phyloP scores from a whole-genome alignment of 1,140 invertebrate species.

The Diachasmimorpha longicaudata region DNA sequence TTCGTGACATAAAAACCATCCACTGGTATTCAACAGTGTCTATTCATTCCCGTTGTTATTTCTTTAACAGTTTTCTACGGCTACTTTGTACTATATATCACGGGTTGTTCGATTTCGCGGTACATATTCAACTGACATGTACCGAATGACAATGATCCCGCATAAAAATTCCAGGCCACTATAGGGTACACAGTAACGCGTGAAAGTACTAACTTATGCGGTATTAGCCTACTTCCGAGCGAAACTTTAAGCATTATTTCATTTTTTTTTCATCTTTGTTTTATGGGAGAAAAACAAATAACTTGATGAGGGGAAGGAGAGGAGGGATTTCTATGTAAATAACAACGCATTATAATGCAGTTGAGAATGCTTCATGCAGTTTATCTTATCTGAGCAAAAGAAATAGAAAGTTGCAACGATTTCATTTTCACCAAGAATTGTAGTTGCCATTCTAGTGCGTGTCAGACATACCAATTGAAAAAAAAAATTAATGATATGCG shows the following conservation, averaged over 20 bases:
- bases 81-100: not conserved
- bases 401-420: not conserved
- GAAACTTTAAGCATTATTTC: not conserved
- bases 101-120: not conserved
- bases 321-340: not conserved
- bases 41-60: not conserved
- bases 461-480: not conserved
- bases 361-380: not conserved
- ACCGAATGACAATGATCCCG: constrained; percentile 9
- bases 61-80: not conserved
- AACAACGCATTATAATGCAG: not conserved
- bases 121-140: constrained; percentile 5
- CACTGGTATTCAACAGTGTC: not conserved
- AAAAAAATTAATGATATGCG: not conserved
- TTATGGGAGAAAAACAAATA: not conserved
- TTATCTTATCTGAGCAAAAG: not conserved
- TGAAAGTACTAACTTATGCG: constrained; percentile 18
- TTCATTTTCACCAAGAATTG: not conserved
- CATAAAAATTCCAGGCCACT: constrained; percentile 16
- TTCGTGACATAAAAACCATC: too few species aligned
- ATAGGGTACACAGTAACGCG: not conserved
- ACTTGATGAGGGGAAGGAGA: not conserved
- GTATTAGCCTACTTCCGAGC: constrained; percentile 20
- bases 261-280: not conserved
- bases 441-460: not conserved